phyloP scores from a whole-genome alignment of 2,888 invertebrate genomes.

The Temnothorax unifasciatus region DNA sequence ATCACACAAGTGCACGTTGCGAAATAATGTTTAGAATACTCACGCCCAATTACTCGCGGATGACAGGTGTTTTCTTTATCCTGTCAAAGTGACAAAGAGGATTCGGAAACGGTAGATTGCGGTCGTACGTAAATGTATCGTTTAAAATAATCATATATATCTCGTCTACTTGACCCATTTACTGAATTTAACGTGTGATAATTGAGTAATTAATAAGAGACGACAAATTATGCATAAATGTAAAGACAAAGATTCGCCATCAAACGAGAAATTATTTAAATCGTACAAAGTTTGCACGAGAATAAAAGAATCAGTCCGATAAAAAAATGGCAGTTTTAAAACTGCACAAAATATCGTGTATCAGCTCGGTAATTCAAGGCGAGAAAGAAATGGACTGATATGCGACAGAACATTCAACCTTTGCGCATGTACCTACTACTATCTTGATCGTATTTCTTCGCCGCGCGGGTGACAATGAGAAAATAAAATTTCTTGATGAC shows the following conservation, averaged over 20 bases:
- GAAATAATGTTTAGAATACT: constrained; percentile 20
- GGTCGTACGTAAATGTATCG: neutral
- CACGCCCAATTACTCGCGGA: constrained; percentile 13
- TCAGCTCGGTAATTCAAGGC: neutral
- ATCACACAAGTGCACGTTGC: constrained; percentile 46
- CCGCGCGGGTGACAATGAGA: neutral
- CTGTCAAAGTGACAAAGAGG: constrained; percentile 10
- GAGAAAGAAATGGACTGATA: neutral
- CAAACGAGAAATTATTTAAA: neutral
- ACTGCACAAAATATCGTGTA: neutral
- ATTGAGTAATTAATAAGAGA: neutral
- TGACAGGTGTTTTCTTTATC: constrained; percentile 25
- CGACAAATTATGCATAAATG: neutral
- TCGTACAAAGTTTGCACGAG: neutral
- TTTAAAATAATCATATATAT: constrained; percentile 15
- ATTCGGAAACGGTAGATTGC: constrained; percentile 16
- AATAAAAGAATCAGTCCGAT: neutral
- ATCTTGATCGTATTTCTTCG: constrained; percentile 3
- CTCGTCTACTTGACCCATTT: constrained; percentile 11
- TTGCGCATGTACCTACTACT: neutral
- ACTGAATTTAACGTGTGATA: neutral
- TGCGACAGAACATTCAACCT: neutral
- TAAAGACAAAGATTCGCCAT: neutral
- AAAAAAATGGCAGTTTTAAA: neutral
- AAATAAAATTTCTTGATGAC: neutral